Conservation (phyloP, 37 sponge, comb jelly and placozoan genomes). For the Agelas oroides region DNA sequence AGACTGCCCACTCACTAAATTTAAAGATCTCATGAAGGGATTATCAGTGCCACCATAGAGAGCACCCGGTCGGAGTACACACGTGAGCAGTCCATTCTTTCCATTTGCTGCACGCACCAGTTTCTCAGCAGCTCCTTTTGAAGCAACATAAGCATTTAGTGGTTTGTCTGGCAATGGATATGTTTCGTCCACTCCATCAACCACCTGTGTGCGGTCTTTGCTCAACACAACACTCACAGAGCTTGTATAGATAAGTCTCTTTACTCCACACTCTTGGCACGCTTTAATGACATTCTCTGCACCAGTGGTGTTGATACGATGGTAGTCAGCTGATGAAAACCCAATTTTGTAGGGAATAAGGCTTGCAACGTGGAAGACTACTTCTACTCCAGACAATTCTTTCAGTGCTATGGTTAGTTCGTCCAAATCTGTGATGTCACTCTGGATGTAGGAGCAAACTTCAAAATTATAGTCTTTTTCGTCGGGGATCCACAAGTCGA, state of each 20-base stretch:
- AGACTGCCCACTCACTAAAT: background rate
- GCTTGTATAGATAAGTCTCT: conserved; percentile 67
- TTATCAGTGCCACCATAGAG: background rate
- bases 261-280: conserved; percentile 39
- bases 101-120: conserved; percentile 48
- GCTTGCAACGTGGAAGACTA: conserved; percentile 62
- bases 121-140: conserved; percentile 38
- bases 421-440: conserved; percentile 38
- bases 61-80: conserved; percentile 41
- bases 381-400: conserved; percentile 10
- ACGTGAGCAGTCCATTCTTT: conserved; percentile 33
- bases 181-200: conserved; percentile 28
- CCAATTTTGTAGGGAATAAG: background rate
- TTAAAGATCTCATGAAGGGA: background rate
- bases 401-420: conserved; percentile 30
- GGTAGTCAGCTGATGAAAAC: background rate
- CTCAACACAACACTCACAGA: conserved; percentile 14
- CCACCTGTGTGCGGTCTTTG: conserved; percentile 8
- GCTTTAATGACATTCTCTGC: conserved; percentile 53
- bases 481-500: conserved; percentile 53
- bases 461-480: conserved; percentile 30
- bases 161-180: conserved; percentile 29
- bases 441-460: conserved; percentile 54
- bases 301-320: conserved; percentile 31
- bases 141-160: conserved; percentile 17